Percentiles rank a stretch among this genome's conserved stretches.
These are phyloP conservation scores for Ptychadena robeensis DNA, from an alignment of 2,797 vertebrate species.

Conservation along the genomic window DNA sequence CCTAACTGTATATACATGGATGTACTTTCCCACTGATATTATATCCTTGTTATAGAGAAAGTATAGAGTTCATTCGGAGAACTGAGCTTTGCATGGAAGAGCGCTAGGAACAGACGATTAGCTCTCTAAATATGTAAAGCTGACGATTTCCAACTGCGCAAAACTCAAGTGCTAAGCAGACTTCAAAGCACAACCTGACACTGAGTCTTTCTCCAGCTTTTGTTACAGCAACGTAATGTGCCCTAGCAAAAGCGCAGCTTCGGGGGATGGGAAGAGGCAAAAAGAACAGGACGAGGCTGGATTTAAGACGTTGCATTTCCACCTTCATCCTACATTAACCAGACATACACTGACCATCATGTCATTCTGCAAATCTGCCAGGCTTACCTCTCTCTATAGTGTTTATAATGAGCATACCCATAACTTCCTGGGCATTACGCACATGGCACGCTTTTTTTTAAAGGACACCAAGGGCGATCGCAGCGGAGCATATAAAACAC, in stretches of 20 bases:
- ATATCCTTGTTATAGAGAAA: background rate
- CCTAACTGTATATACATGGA: too few species aligned
- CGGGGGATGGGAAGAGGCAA: slow-evolving; percentile 14
- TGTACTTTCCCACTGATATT: too few species aligned
- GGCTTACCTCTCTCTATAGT: too few species aligned
- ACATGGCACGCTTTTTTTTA: too few species aligned
- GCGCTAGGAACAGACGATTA: slow-evolving; percentile 49
- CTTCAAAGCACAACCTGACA: slow-evolving; percentile 55
- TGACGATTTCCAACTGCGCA: slow-evolving; percentile 48
- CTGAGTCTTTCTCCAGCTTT: slow-evolving; percentile 45
- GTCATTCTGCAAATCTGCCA: background rate
- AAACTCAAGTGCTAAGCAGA: slow-evolving; percentile 52
- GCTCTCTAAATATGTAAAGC: slow-evolving; percentile 61
- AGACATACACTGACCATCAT: background rate
- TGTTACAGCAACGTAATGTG: slow-evolving; percentile 27
- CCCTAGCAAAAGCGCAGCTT: slow-evolving; percentile 34
- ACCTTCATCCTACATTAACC: slow-evolving; percentile 14
- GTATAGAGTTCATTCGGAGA: slow-evolving; percentile 1
- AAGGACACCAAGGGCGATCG: too few species aligned
- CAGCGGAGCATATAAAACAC: too few species aligned
- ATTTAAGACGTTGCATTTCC: slow-evolving; percentile 23
- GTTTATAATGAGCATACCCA: too few species aligned
- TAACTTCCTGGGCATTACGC: too few species aligned
- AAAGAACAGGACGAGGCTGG: background rate
- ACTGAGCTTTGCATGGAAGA: slow-evolving; percentile 42